Conservation (phyloP, 2,113 vertebrate species). For the Sigmodon hispidus region DNA sequence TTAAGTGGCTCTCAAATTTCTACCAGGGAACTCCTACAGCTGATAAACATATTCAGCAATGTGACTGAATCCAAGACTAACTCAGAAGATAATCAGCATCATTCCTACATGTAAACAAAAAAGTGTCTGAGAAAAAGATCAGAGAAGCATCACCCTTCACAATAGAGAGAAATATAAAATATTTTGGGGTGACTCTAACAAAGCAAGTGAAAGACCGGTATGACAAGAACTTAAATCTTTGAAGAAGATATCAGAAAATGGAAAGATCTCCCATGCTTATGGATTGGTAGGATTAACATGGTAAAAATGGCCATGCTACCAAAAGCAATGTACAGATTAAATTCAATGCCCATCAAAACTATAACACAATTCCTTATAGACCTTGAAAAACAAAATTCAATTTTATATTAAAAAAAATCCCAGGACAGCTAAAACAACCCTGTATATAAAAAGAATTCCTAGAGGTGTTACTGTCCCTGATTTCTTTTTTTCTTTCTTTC, state of each 20-base stretch:
- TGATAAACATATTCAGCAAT: too few species aligned
- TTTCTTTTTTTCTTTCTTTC: too few species aligned
- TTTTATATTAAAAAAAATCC: not conserved
- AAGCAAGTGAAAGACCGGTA: not conserved
- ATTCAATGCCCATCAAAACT: not conserved
- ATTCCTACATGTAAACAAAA: not conserved
- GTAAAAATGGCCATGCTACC: too few species aligned
- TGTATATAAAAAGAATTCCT: not conserved
- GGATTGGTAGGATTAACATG: too few species aligned
- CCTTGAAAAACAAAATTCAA: not conserved
- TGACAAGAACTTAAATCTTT: not conserved
- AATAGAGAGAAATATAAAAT: not conserved
- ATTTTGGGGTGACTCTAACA: not conserved
- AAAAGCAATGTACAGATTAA: not conserved
- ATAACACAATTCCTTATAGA: not conserved
- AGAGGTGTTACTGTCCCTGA: not conserved
- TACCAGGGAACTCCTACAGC: too few species aligned
- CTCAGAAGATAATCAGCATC: not conserved
- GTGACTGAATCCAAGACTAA: not conserved
- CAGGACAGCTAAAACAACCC: not conserved
- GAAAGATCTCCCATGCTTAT: too few species aligned
- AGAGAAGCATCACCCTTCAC: not conserved
- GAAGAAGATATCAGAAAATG: not conserved
- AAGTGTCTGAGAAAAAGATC: not conserved
- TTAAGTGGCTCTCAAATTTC: too few species aligned